These are phyloP conservation scores for Morus bassanus DNA, from an alignment of 2,797 vertebrate genomes.

Conservation along the genomic window DNA sequence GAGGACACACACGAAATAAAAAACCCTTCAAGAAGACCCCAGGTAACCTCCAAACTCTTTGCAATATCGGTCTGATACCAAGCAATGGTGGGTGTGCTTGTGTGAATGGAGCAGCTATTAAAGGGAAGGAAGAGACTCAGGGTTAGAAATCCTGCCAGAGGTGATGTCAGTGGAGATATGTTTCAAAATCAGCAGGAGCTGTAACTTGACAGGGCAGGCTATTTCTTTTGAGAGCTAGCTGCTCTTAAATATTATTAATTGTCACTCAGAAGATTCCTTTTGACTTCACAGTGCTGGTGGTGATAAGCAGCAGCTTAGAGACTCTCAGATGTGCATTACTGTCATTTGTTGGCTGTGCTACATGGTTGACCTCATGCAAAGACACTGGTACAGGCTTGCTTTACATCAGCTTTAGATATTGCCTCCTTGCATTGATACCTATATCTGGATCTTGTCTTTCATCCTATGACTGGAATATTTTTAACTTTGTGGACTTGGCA, in stretches of 20 bases:
- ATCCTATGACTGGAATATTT: not conserved
- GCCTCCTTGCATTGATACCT: not conserved
- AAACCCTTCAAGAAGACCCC: not conserved
- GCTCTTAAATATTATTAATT: not conserved
- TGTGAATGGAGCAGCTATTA: not conserved
- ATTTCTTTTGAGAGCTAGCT: not conserved
- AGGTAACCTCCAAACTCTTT: not conserved
- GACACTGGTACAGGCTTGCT: not conserved
- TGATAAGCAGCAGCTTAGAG: not conserved
- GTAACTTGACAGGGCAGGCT: not conserved
- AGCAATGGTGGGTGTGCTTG: not conserved
- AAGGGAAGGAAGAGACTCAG: not conserved
- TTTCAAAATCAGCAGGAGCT: not conserved
- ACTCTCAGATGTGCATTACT: not conserved
- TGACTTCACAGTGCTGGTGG: not conserved
- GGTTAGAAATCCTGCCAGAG: not conserved
- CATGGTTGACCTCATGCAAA: rapidly evolving
- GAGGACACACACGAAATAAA: not conserved
- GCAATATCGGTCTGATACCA: not conserved
- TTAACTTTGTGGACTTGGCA: not conserved
- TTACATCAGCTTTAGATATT: not conserved
- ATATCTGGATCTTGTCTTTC: not conserved
- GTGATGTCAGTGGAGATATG: not conserved
- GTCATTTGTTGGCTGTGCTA: not conserved
- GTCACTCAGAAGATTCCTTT: not conserved